Percentiles rank a stretch among this genome's conserved stretches.
phyloP scores from a whole-genome alignment of 1,140 invertebrate species.

The Heliconius hewitsoni region DNA sequence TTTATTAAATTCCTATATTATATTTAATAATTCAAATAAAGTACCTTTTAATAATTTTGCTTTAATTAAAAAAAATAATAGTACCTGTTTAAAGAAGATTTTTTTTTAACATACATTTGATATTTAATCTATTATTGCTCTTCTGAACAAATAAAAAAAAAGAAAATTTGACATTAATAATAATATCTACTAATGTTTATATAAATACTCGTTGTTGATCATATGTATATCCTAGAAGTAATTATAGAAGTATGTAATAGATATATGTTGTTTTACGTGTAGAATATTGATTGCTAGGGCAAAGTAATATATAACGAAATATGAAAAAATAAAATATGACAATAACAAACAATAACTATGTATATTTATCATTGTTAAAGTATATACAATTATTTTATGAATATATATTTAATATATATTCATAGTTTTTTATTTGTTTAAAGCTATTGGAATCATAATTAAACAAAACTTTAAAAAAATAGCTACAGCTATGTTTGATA shows the following conservation, averaged over 20 bases:
- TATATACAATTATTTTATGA: background rate
- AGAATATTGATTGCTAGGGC: background rate
- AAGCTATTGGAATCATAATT: background rate
- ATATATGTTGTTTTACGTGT: constrained; percentile 26
- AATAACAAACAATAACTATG: constrained; percentile 11
- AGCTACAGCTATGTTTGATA: no score
- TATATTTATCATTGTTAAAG: background rate
- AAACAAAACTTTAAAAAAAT: no score
- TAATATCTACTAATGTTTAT: background rate
- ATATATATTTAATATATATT: background rate
- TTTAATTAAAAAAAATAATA: background rate
- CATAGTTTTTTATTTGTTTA: background rate
- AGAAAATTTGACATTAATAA: background rate
- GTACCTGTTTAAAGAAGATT: background rate
- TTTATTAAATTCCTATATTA: background rate
- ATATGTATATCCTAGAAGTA: constrained; percentile 42
- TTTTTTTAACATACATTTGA: background rate
- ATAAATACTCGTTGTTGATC: constrained; percentile 53
- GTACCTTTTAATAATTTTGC: background rate
- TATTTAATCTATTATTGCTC: background rate
- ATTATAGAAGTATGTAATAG: constrained; percentile 22
- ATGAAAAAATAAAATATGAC: background rate
- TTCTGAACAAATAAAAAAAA: background rate
- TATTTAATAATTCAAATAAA: background rate
- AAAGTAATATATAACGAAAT: background rate